phyloP scores from a whole-genome alignment of 2,797 vertebrate genomes.

The Poecilia velifera region DNA sequence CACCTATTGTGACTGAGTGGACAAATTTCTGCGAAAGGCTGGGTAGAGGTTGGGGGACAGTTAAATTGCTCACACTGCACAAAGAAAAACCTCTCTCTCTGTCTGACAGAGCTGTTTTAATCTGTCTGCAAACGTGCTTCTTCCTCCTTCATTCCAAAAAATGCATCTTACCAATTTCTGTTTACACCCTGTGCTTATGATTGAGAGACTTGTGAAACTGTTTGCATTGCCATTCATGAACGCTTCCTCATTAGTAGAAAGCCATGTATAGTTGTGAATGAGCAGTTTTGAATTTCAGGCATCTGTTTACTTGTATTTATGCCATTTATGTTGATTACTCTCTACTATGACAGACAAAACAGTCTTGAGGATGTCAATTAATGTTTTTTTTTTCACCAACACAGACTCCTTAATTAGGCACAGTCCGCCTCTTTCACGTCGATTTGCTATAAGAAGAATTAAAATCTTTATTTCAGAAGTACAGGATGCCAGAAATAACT shows the following conservation, averaged over 20 bases:
- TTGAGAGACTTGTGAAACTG: conserved; percentile 39
- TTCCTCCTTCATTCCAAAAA: conserved; percentile 31
- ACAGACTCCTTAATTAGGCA: conserved; percentile 70
- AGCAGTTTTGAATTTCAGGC: conserved; percentile 58
- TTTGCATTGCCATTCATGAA: conserved; percentile 48
- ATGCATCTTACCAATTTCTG: conserved; percentile 33
- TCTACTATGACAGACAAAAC: conserved; percentile 71
- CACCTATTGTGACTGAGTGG: conserved; percentile 53
- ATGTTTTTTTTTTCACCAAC: conserved; percentile 39
- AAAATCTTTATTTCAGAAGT: conserved; percentile 48
- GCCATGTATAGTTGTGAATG: conserved; percentile 57
- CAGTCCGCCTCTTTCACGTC: conserved; percentile 62
- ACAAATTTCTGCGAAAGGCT: conserved; percentile 25
- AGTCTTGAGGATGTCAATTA: conserved; percentile 77
- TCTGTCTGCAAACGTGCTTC: conserved; percentile 1
- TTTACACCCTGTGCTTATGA: conserved; percentile 42
- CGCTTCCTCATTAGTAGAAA: conserved; percentile 57
- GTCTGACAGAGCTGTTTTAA: conserved; percentile 5
- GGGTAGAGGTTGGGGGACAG: neutral
- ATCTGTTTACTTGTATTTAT: conserved; percentile 67
- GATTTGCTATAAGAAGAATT: conserved; percentile 62
- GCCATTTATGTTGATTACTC: conserved; percentile 71
- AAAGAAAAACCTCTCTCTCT: conserved; percentile 21
- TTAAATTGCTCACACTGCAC: conserved; percentile 46
- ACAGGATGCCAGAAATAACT: conserved; percentile 30